phyloP scores from a whole-genome alignment of 2,888 invertebrate genomes.

The Nomada fabriciana region DNA sequence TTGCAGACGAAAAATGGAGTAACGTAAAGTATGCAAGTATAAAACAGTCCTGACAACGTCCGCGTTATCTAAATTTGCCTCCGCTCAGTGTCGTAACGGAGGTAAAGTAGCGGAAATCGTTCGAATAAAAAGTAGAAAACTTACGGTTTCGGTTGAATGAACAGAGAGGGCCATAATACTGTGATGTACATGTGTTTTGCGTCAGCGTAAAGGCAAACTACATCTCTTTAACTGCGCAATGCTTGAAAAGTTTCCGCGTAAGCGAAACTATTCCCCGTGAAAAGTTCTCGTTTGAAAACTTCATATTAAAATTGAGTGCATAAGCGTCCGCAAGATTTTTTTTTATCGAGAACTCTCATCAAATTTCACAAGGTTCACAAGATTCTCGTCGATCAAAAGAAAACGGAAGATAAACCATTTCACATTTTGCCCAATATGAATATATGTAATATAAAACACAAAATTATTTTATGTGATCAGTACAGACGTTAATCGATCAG shows the following conservation, averaged over 20 bases:
- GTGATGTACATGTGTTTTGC: constrained; percentile 17
- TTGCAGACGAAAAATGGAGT: neutral
- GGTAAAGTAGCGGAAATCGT: constrained; percentile 2
- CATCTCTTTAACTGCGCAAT: constrained; percentile 8
- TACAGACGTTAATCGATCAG: no score
- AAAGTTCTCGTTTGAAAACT: constrained; percentile 9
- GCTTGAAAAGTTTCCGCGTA: constrained; percentile 21
- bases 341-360: neutral
- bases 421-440: no score
- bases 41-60: neutral
- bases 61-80: constrained; percentile 1
- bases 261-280: constrained; percentile 13
- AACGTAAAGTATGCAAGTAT: neutral
- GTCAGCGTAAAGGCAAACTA: neutral
- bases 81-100: neutral
- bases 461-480: no score
- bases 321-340: neutral
- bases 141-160: constrained; percentile 19
- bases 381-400: neutral
- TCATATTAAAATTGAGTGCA: constrained; percentile 1
- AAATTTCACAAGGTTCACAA: neutral
- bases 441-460: no score
- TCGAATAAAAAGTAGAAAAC: constrained; percentile 3
- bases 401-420: neutral
- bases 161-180: neutral